These are phyloP conservation scores for Catharus fuscescens DNA, from an alignment of 2,113 vertebrate species.

Conservation along the genomic window DNA sequence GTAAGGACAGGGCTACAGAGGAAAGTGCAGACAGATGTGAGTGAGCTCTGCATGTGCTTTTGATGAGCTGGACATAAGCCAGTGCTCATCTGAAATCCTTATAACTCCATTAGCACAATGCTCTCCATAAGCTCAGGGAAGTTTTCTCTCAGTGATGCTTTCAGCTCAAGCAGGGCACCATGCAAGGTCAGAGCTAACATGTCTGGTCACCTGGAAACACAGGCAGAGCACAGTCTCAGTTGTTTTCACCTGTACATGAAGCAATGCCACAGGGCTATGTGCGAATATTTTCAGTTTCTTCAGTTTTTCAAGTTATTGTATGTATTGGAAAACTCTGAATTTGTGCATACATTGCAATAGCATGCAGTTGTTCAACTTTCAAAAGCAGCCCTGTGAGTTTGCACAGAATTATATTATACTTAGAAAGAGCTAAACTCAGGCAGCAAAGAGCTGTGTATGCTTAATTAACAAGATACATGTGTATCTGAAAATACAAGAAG, in stretches of 20 bases:
- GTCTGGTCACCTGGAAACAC: background rate
- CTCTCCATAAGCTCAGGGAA: background rate
- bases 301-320: background rate
- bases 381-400: background rate
- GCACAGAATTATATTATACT: background rate
- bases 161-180: background rate
- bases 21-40: background rate
- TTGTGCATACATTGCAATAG: background rate
- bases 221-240: background rate
- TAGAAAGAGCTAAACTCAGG: background rate
- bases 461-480: background rate
- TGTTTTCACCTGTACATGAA: background rate
- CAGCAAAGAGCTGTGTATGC: background rate
- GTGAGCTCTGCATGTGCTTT: background rate
- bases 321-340: background rate
- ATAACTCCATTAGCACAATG: background rate
- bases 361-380: background rate
- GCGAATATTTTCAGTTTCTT: background rate
- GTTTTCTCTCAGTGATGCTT: background rate
- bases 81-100: background rate
- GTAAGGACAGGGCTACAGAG: background rate
- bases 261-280: background rate
- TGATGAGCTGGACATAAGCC: background rate
- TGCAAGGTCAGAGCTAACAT: background rate
- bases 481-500: background rate